Base-by-base conservation (phyloP, 2,888 invertebrate species). In the Nasonia oneida region DNA sequence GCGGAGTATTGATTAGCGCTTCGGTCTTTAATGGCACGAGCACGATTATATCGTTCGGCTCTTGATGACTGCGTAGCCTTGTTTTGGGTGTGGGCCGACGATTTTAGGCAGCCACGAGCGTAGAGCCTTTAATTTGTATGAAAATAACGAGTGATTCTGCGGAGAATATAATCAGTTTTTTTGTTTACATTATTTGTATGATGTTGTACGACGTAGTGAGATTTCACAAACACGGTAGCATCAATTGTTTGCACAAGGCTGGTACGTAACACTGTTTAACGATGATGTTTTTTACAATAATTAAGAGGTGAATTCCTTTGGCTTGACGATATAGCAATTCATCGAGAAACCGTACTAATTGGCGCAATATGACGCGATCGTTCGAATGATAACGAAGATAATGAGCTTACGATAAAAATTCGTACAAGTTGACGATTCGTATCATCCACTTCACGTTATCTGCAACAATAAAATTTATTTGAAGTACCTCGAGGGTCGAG, bases 1-100 rank as follows among this genome's bases (percentile, higher is more conserved):
- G 71, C n/a, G 29, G 71, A 83, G 77, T 57, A 29, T 83, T 57
- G 83, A 83, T 83, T 83, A 77, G 76, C 23, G 37, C 15, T 18
- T 53, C 53, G 18, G 14, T 53, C 53, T 53, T 2, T 18, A n/a
- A 15, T 23, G 8, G 37, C 23, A 42, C 15, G 39, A 23, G 42
- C 61, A 14, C 64, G 74, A 82, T 75, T 75, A 47, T 61, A 64
- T 39, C 47, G 47, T 74, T 37, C 18, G 29, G 57, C 47, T 67
- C 67, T 71, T 33, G 33, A 42, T 71, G n/a, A n/a, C 18, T 39
- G 39, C 39, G 73, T 42, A 39, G 18, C 12, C 15, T 23, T 70
- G 3, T 10, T 33, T 29, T 37, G 5, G 33, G 71, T 18, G 33
- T 3, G 6, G 2, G 15, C 29, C 29, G 42, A 37, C 3, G 74